Percentiles rank a stretch among this genome's conserved stretches.
These are phyloP conservation scores for Archivesica marissinica DNA, from an alignment of 1,140 invertebrate genomes.

Conservation along the genomic window DNA sequence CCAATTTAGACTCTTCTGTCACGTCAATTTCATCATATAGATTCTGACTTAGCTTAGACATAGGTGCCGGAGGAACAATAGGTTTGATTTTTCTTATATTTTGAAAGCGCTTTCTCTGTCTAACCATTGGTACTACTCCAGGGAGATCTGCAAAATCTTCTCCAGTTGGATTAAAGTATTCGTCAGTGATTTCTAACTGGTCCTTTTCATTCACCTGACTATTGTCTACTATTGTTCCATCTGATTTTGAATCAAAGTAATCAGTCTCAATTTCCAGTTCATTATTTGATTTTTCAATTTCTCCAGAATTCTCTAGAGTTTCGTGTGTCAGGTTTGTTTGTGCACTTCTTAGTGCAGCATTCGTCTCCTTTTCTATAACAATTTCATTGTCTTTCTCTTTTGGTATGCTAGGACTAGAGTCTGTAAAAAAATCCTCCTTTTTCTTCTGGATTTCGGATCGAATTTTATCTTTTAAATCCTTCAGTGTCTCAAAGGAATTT, in stretches of 20 bases:
- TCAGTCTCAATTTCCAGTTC: slow-evolving; percentile 1
- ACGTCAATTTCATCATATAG: not conserved
- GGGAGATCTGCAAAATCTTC: slow-evolving; percentile 40
- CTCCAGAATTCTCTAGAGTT: not conserved
- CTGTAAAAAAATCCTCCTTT: slow-evolving; percentile 75
- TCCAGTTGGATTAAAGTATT: slow-evolving; percentile 26
- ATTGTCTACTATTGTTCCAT: not conserved
- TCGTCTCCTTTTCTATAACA: not conserved
- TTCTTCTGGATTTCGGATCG: slow-evolving; percentile 73
- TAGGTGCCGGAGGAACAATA: slow-evolving; percentile 39
- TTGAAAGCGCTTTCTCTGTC: slow-evolving; percentile 40
- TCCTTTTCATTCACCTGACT: not conserved
- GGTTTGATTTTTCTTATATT: slow-evolving; percentile 53
- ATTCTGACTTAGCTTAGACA: slow-evolving; percentile 37
- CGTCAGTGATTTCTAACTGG: slow-evolving; percentile 51
- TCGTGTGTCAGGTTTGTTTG: no score
- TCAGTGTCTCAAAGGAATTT: slow-evolving; percentile 54
- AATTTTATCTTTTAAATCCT: slow-evolving; percentile 70
- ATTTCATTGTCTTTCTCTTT: not conserved
- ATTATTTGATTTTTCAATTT: slow-evolving; percentile 22
- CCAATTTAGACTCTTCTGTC: not conserved
- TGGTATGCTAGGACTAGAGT: slow-evolving; percentile 40
- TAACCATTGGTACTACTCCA: not conserved
- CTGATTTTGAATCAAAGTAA: slow-evolving; percentile 36
- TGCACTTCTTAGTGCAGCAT: not conserved